Evolutionary conservation across 2,888 invertebrate species (phyloP).

Genomic region (Trachelus iudaicus): DNA sequence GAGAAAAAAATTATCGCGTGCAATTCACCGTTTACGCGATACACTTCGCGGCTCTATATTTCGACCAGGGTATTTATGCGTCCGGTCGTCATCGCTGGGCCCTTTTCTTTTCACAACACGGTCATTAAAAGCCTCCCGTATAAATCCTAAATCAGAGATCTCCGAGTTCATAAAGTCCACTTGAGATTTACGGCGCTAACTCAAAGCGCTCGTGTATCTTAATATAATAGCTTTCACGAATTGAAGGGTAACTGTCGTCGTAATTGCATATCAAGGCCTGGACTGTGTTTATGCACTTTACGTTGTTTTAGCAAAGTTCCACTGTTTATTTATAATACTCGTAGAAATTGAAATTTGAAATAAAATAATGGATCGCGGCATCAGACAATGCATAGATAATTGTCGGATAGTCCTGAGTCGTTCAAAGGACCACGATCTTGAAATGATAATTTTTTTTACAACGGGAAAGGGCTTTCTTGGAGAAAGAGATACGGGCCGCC

Average conservation of each 20-base stretch:
- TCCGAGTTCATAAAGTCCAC: constrained; percentile 43
- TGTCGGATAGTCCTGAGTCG: not conserved
- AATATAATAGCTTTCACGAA: constrained; percentile 38
- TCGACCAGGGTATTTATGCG: constrained; percentile 43
- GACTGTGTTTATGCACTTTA: not conserved
- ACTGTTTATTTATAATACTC: not conserved
- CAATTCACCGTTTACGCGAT: not conserved
- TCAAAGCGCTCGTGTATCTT: constrained; percentile 32
- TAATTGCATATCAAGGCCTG: constrained; percentile 33
- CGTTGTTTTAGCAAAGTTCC: not conserved
- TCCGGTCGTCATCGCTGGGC: constrained; percentile 45
- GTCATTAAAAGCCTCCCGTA: constrained; percentile 37
- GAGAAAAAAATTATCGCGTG: not conserved
- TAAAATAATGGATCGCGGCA: not conserved
- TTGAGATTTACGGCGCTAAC: constrained; percentile 44
- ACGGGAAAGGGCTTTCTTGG: not conserved
- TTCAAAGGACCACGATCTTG: not conserved
- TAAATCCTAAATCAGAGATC: constrained; percentile 55
- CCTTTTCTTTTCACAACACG: constrained; percentile 37
- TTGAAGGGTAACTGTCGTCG: constrained; percentile 32
- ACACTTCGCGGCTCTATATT: not conserved
- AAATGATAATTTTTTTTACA: not conserved
- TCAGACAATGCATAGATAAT: not conserved
- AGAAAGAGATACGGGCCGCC: not conserved
- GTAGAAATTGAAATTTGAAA: not conserved